Base-by-base conservation (phyloP, 2,113 vertebrate species). In the Ammodytes dubius region DNA sequence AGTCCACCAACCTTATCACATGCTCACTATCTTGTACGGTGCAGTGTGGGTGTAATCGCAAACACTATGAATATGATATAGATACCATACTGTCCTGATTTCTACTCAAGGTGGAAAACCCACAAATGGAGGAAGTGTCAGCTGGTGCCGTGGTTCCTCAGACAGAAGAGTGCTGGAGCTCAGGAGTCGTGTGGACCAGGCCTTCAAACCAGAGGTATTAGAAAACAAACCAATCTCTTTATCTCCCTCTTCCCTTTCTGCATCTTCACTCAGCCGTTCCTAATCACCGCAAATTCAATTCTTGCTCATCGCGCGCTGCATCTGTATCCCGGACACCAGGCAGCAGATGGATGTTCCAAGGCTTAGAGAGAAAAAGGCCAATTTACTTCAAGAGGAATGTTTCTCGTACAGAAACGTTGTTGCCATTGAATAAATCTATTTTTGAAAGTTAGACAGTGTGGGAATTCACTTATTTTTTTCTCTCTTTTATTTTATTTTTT, bases 121-220 rank as follows among this genome's bases (percentile, higher is more conserved):
- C 98, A 99, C 92, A 99, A 99, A 67, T 99, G 98, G 98, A 97
- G 97, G 69, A 94, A 97, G 66, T 99, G 98, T 93, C 98, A 99
- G 61, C 91, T 99, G 59, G 98, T 99, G 0, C 97, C 98, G 0
- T 99, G 98, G 98, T 95, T 95, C 0, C 93, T 99, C 70, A 95
- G 96, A 3, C 96, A 98, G 65, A 96, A 96, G 65, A 95, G 93
- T 56, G 95, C 96, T 0, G 96, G 97, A 61, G 96, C 96, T 0
- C 97, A 98, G 43, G 98, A 99, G 90, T 96, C 95, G 17, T 99
- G 98, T 57, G 98, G 98, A 14, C 95, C 96, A 3, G 98, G 98
- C 40, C 94, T 97, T 11, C 98, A 99, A 73, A 98, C 98, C 35
- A 95, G 98, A 99, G 98, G 98, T 99, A 79, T 0, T 27, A 27